Conservation (phyloP, 2,888 invertebrate species). For the Drosophila falleni region DNA sequence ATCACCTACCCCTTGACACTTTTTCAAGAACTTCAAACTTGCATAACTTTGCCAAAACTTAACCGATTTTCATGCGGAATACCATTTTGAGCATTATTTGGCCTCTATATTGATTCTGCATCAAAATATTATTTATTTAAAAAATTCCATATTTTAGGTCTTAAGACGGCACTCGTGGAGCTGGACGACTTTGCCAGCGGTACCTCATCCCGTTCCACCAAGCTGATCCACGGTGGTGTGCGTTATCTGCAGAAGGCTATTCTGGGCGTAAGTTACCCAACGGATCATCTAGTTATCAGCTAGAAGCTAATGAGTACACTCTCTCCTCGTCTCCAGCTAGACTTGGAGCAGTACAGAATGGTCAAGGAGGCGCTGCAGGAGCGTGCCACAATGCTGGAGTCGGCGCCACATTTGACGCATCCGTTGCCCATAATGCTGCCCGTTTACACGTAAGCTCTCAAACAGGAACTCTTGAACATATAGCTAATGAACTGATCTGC, state of each 20-base stretch:
- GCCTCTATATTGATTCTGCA: too few relatives aligned
- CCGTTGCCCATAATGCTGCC: constrained; percentile 99
- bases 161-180: constrained; percentile 97
- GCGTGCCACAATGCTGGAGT: constrained; percentile 96
- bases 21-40: too few relatives aligned
- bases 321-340: constrained; percentile 87
- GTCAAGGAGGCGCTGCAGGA: constrained; percentile 99
- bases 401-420: constrained; percentile 98
- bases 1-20: too few relatives aligned
- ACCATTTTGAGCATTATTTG: too few relatives aligned
- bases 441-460: constrained; percentile 95
- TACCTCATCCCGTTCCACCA: constrained; percentile 97
- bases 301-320: constrained; percentile 39
- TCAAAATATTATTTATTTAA: too few relatives aligned
- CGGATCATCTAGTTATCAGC: neutral
- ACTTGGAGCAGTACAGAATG: constrained; percentile 99
- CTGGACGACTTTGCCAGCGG: constrained; percentile 99
- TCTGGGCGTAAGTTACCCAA: constrained; percentile 86
- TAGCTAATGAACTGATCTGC: constrained; percentile 15
- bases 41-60: too few relatives aligned
- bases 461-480: neutral
- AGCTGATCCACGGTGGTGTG: constrained; percentile 99
- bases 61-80: too few relatives aligned
- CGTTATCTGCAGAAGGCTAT: constrained; percentile 99
- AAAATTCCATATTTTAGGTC: too few relatives aligned